phyloP scores from a whole-genome alignment of 2,888 invertebrate genomes.

The Taenaris catops region DNA sequence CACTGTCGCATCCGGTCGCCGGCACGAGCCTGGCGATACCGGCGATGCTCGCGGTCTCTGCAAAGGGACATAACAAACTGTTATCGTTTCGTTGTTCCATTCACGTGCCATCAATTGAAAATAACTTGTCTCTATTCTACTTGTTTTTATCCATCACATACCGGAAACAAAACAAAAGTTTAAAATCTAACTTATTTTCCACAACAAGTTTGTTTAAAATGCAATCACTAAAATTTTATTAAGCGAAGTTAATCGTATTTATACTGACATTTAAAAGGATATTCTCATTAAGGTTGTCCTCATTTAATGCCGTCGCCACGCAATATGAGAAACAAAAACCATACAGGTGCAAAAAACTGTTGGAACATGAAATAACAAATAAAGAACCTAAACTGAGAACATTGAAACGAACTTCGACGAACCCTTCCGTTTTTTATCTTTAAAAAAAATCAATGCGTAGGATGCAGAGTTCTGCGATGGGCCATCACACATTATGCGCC shows the following conservation, averaged over 20 bases:
- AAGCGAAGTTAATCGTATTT: too few relatives aligned
- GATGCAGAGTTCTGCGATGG: constrained; percentile 52
- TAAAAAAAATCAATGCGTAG: constrained; percentile 67
- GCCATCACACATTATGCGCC: constrained; percentile 73
- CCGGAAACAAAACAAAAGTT: too few relatives aligned
- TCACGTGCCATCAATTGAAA: too few relatives aligned
- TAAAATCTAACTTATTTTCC: too few relatives aligned
- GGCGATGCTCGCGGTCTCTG: constrained; percentile 54
- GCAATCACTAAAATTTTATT: too few relatives aligned
- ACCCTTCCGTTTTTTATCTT: constrained; percentile 67
- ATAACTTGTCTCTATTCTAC: too few relatives aligned
- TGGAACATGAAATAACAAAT: constrained; percentile 57
- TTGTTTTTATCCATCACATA: too few relatives aligned
- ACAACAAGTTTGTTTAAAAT: too few relatives aligned
- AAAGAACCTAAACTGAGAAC: too few relatives aligned
- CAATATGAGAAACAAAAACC: constrained; percentile 51
- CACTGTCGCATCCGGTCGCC: constrained; percentile 78
- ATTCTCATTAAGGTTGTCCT: too few relatives aligned
- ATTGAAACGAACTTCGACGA: constrained; percentile 30
- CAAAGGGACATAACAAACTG: constrained; percentile 33
- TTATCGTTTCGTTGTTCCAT: too few relatives aligned
- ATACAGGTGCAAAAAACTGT: constrained; percentile 67
- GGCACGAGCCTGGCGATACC: constrained; percentile 71
- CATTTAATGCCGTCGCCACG: constrained; percentile 43
- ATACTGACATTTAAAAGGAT: too few relatives aligned